Evolutionary conservation across 2,888 invertebrate genomes (phyloP), one percentile per base, ranked within the genome.

Genomic region (Parapristionchus giblindavisi): DNA sequence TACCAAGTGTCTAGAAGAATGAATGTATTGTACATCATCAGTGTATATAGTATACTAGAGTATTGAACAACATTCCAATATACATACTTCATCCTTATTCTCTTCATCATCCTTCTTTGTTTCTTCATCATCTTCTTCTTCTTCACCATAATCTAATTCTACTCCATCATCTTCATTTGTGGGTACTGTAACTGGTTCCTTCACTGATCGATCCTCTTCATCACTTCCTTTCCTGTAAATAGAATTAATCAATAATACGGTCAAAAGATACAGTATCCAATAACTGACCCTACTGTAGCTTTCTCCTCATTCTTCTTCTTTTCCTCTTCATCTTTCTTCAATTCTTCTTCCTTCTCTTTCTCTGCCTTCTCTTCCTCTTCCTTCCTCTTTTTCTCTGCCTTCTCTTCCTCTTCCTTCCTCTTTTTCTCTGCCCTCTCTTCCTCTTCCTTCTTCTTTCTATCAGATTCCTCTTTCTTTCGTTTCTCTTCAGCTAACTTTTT

Each of bases 131-230:
- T 21, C 56, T 56, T 56, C 27, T 27, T 24, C 56, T 27, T 56
- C 63, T 6, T 60, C 60, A 32, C 34, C 60, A 60, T 60, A 60
- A 29, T 60, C 60, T n/a, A 60, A 29, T n/a, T 60, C 60, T 3
- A 60, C 27, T 8, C 60, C 60, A 32, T 60, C 60, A 6, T 60
- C 60, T 4, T 60, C 60, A 17, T 5, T 43, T 8, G 43, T 14
- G 11, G 11, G 11, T 4, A 21, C 52, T 1, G 36, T 8, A 6
- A 29, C 48, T n/a, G 65, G 48, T 14, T 65, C 65, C 61, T 61
- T 36, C 61, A n/a, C n/a, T n/a, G 61, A 36, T 36, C 56, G 27
- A 27, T 61, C 61, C 38, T 61, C 61, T 38, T 61, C 61, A n/a
- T 61, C 61, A n/a, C 61, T 61, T 14, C 36, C 61, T 36, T 36